These are phyloP conservation scores for Microdon myrmicae DNA, from an alignment of 2,888 invertebrate genomes.

Conservation along the genomic window DNA sequence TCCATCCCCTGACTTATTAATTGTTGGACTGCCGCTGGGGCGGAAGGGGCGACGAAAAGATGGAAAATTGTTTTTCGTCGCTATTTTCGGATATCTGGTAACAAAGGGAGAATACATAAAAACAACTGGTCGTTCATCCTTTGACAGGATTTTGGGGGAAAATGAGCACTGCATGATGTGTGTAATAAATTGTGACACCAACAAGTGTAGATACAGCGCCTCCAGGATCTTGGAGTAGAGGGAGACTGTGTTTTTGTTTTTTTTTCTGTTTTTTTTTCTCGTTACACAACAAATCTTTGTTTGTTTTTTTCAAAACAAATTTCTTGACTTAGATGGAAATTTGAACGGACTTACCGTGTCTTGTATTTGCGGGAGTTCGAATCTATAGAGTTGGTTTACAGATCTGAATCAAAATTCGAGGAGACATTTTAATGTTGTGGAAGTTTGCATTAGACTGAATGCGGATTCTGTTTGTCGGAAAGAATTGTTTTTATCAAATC, in stretches of 20 bases:
- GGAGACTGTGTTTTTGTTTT: conserved; percentile 9
- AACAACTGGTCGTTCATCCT: conserved; percentile 29
- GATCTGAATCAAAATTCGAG: too few species aligned
- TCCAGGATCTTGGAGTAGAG: not conserved
- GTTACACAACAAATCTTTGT: too few species aligned
- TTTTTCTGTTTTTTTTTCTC: too few species aligned
- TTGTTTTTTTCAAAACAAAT: conserved; percentile 12
- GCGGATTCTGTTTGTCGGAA: too few species aligned
- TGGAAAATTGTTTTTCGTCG: conserved; percentile 35
- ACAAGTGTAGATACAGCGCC: conserved; percentile 47
- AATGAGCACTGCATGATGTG: conserved; percentile 29
- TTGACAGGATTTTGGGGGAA: conserved; percentile 21
- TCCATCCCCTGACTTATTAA: conserved; percentile 31
- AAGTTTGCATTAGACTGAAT: too few species aligned
- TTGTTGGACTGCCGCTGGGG: conserved; percentile 1
- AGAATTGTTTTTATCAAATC: too few species aligned
- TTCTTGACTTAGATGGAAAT: conserved; percentile 21
- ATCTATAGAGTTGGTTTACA: too few species aligned
- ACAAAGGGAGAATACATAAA: conserved; percentile 7
- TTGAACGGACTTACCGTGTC: conserved; percentile 32
- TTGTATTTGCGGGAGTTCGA: conserved; percentile 22
- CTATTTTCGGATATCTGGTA: conserved; percentile 29
- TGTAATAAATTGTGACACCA: conserved; percentile 51
- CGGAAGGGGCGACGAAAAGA: conserved; percentile 2
- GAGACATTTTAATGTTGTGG: too few species aligned